Evolutionary conservation across 1,140 invertebrate species (phyloP).

Genomic region (Trachymyrmex cornetzi): DNA sequence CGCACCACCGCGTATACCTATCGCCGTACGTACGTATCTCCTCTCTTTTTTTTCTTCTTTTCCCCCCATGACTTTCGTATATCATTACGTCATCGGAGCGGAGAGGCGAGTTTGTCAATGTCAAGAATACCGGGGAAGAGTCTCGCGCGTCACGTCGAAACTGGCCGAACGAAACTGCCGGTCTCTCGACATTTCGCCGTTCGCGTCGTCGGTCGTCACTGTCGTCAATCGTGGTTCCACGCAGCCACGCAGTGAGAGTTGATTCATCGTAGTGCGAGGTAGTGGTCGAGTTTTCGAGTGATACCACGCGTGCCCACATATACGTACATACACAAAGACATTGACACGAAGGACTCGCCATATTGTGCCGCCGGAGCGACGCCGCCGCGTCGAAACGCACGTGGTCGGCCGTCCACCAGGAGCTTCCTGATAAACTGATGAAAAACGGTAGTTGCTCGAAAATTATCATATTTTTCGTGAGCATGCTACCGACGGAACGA

Average conservation of each 20-base stretch:
- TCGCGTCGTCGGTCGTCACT: too few species aligned
- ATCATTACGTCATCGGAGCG: slow-evolving; percentile 71
- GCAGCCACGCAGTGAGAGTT: neutral
- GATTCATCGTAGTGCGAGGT: neutral
- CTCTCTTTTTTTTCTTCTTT: slow-evolving; percentile 34
- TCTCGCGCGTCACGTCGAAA: neutral
- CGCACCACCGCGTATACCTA: neutral
- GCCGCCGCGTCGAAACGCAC: slow-evolving; percentile 1
- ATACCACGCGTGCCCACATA: too few species aligned
- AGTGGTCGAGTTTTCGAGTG: slow-evolving; percentile 1
- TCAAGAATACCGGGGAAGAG: slow-evolving; percentile 52
- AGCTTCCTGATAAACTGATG: neutral
- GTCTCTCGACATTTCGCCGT: too few species aligned
- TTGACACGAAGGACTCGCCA: neutral
- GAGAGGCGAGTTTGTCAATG: slow-evolving; percentile 71
- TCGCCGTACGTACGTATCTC: slow-evolving; percentile 32
- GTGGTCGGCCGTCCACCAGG: neutral
- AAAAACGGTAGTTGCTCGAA: slow-evolving; percentile 1
- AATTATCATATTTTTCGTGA: slow-evolving; percentile 18
- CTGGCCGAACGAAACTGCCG: too few species aligned
- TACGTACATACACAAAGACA: neutral
- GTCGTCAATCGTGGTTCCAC: too few species aligned
- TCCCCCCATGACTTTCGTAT: slow-evolving; percentile 66
- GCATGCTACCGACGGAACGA: neutral
- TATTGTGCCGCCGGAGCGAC: slow-evolving; percentile 20